These are phyloP conservation scores for Drosophila bocqueti DNA, from an alignment of 1,140 invertebrate species.

Conservation along the genomic window DNA sequence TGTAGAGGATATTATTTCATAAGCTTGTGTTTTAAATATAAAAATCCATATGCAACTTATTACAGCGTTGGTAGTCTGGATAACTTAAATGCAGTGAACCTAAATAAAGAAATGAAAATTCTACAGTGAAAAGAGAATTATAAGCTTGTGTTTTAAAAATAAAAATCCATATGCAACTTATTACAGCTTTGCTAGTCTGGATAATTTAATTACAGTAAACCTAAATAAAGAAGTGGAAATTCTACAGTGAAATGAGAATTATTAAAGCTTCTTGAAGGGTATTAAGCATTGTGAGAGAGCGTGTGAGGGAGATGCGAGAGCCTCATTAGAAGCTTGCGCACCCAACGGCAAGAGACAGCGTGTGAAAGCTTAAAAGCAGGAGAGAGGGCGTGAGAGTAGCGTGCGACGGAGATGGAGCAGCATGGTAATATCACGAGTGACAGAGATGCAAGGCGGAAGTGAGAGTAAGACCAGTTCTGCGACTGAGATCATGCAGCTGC, in stretches of 20 bases:
- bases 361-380: not conserved
- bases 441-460: not conserved
- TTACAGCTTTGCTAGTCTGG: not conserved
- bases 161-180: not conserved
- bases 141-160: not conserved
- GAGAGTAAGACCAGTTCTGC: slow-evolving; percentile 15
- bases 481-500: slow-evolving; percentile 7
- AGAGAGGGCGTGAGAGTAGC: not conserved
- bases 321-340: not conserved
- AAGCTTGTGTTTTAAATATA: not conserved
- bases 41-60: not conserved
- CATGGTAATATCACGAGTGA: slow-evolving; percentile 1
- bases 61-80: not conserved
- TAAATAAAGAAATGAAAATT: no score
- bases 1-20: not conserved
- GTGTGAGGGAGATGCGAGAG: not conserved
- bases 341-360: not conserved
- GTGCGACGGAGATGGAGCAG: not conserved
- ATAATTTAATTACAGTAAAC: no score
- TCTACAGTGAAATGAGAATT: not conserved
- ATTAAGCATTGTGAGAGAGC: not conserved
- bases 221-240: no score
- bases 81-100: no score
- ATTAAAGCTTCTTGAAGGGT: not conserved
- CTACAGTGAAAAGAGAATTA: not conserved